These are phyloP conservation scores for Dipodomys stephensi DNA, from an alignment of 2,113 vertebrate genomes.

Conservation along the genomic window DNA sequence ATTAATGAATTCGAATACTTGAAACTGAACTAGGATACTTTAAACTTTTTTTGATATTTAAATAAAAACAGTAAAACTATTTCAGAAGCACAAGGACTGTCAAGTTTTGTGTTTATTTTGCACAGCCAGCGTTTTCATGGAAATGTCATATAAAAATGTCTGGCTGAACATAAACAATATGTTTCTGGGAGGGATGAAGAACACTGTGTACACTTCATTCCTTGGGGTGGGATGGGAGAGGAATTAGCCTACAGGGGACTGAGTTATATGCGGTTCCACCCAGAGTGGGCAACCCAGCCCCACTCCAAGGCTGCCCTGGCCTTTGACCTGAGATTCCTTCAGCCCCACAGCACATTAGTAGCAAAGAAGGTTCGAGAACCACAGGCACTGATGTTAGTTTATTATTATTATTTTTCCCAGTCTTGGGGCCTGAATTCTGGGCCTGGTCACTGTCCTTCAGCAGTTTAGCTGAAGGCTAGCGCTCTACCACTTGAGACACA, in stretches of 20 bases:
- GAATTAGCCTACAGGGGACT: not conserved
- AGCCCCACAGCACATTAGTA: not conserved
- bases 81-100: not conserved
- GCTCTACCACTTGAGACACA: too few relatives aligned
- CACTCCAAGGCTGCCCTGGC: not conserved
- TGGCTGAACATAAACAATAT: not conserved
- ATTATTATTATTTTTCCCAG: too few relatives aligned
- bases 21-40: not conserved
- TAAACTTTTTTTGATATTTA: not conserved
- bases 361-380: not conserved
- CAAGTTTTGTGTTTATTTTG: not conserved
- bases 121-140: not conserved
- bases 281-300: not conserved
- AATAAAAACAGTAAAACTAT: not conserved
- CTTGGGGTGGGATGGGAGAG: not conserved
- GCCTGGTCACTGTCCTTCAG: too few relatives aligned
- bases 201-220: not conserved
- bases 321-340: not conserved
- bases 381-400: not conserved
- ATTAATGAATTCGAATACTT: not conserved
- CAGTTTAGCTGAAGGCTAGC: too few relatives aligned
- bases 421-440: too few relatives aligned
- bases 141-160: slow-evolving; percentile 8
- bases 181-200: not conserved
- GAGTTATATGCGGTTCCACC: not conserved